These are phyloP conservation scores for Tupiocoris notatus DNA, from an alignment of 2,888 invertebrate species.

Conservation along the genomic window DNA sequence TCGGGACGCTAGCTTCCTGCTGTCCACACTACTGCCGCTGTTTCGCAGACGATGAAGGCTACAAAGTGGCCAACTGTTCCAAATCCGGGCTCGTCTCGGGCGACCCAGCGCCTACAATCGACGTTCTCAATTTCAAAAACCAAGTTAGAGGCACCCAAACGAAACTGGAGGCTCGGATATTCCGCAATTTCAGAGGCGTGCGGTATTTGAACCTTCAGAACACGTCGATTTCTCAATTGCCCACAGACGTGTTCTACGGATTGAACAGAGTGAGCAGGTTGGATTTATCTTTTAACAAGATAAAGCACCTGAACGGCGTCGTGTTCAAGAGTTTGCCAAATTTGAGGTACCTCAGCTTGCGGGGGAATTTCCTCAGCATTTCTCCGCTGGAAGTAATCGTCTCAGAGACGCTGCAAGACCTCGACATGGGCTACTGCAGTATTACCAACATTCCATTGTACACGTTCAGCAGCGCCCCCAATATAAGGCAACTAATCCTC, in stretches of 20 bases:
- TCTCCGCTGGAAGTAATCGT: slow-evolving; percentile 45
- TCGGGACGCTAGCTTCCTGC: slow-evolving; percentile 34
- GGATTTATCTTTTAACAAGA: slow-evolving; percentile 48
- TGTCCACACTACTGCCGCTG: slow-evolving; percentile 48
- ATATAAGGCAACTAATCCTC: slow-evolving; percentile 45
- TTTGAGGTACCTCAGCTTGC: slow-evolving; percentile 53
- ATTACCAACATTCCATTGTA: slow-evolving; percentile 46
- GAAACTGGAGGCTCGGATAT: slow-evolving; percentile 45
- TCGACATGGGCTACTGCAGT: slow-evolving; percentile 48
- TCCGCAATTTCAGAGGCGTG: slow-evolving; percentile 44
- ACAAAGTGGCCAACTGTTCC: slow-evolving; percentile 47
- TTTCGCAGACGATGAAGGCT: slow-evolving; percentile 43
- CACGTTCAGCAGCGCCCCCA: slow-evolving; percentile 45
- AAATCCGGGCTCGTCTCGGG: slow-evolving; percentile 31
- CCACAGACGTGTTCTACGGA: slow-evolving; percentile 53
- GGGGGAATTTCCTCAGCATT: slow-evolving; percentile 55
- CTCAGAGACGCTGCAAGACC: slow-evolving; percentile 47
- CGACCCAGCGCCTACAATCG: slow-evolving; percentile 38
- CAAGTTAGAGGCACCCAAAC: slow-evolving; percentile 34
- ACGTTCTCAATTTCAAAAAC: slow-evolving; percentile 44
- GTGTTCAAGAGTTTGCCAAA: slow-evolving; percentile 50
- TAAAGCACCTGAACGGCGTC: slow-evolving; percentile 48
- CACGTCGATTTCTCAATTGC: slow-evolving; percentile 46
- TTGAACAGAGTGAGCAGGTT: slow-evolving; percentile 53
- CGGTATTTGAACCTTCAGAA: slow-evolving; percentile 46